Evolutionary conservation across 2,797 vertebrate species (phyloP).

Genomic region (Argya squamiceps): DNA sequence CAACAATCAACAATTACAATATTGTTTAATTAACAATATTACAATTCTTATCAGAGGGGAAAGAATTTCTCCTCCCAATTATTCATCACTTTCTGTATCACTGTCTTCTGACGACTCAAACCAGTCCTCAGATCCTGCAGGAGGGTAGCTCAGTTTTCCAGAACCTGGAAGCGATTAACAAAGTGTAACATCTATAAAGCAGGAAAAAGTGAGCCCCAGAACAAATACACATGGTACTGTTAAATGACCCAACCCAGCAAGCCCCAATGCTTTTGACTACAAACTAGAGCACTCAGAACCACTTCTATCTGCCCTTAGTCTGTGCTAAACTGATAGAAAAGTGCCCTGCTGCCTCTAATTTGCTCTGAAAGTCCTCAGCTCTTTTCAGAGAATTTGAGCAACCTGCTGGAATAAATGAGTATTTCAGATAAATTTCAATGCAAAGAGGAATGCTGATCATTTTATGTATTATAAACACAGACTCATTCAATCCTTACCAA

Average conservation of each 20-base stretch:
- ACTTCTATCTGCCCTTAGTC: background rate
- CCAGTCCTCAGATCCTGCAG: background rate
- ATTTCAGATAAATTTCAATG: background rate
- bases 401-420: background rate
- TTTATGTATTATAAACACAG: background rate
- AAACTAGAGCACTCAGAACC: background rate
- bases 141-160: background rate
- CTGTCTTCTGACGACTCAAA: background rate
- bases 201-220: background rate
- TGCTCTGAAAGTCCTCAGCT: background rate
- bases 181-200: background rate
- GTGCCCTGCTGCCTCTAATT: background rate
- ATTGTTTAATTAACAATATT: background rate
- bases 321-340: background rate
- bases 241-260: background rate
- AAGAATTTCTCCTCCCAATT: background rate
- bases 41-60: background rate
- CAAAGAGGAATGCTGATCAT: background rate
- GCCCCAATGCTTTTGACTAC: background rate
- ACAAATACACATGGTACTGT: background rate
- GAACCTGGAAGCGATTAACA: background rate
- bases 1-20: background rate
- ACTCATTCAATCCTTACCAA: slow-evolving; percentile 54
- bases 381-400: background rate
- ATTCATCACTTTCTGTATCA: slow-evolving; percentile 62